A percentile compares a stretch with the other conserved stretches of the same genome.
Conservation (phyloP, 2,113 vertebrate genomes). For the Scopus umbretta region DNA sequence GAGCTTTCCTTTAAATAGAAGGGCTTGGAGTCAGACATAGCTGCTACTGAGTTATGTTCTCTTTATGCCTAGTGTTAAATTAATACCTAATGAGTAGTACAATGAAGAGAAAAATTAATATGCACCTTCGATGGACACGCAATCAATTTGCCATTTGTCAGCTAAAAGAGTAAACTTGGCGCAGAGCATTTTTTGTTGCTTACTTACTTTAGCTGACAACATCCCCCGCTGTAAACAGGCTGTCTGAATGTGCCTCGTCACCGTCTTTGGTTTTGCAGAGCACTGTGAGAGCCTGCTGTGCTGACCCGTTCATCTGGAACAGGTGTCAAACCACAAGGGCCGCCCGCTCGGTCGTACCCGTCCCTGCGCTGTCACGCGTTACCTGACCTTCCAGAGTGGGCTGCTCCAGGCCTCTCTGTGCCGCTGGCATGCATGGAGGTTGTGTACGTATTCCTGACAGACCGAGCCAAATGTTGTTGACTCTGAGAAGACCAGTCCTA, state of each 20-base stretch:
- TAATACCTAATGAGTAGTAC: neutral
- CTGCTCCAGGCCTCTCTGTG: neutral
- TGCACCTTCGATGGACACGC: neutral
- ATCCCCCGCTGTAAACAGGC: neutral
- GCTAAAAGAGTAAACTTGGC: neutral
- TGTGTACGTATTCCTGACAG: neutral
- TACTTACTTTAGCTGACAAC: neutral
- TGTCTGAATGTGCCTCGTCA: neutral
- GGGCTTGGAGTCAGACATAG: fast-evolving
- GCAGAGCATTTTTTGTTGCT: neutral
- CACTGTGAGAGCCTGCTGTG: neutral
- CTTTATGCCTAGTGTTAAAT: neutral
- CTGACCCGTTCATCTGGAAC: neutral
- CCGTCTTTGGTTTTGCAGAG: neutral
- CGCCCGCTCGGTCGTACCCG: fast-evolving
- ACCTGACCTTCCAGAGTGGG: fast-evolving
- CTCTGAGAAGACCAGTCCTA: neutral
- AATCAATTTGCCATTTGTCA: neutral
- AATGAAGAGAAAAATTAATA: neutral
- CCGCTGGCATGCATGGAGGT: fast-evolving
- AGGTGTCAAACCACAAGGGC: neutral
- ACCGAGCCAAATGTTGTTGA: neutral
- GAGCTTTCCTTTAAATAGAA: neutral
- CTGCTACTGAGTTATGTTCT: neutral
- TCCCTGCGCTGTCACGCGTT: fast-evolving